Percentiles rank a stretch among this genome's conserved stretches.
Conservation (phyloP, 2,797 vertebrate species). For the Coilia nasus region DNA sequence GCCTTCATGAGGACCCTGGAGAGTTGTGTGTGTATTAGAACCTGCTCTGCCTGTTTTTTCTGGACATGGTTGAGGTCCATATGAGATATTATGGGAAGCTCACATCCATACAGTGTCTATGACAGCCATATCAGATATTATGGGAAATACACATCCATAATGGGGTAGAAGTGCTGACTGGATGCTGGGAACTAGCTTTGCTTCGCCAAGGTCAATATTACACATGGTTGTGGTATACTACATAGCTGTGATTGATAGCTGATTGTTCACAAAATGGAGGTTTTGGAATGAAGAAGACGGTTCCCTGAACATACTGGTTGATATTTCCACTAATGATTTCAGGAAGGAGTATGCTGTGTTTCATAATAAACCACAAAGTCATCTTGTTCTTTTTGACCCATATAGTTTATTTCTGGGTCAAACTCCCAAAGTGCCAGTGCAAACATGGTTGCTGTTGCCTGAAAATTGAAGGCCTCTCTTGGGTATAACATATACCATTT, state of each 20-base stretch:
- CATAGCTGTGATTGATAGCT: neutral
- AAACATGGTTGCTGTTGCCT: neutral
- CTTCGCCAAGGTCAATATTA: neutral
- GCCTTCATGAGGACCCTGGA: neutral
- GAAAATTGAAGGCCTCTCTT: neutral
- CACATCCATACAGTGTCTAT: neutral
- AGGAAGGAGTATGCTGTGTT: neutral
- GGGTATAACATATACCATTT: neutral
- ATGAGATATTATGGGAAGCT: neutral
- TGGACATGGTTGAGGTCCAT: neutral
- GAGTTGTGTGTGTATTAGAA: no score
- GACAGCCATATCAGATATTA: neutral
- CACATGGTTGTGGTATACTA: neutral
- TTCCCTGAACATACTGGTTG: neutral
- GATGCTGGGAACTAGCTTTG: neutral
- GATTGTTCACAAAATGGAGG: neutral
- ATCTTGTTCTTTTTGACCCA: neutral
- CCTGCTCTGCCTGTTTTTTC: neutral
- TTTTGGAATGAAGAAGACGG: neutral
- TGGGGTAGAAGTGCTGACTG: neutral
- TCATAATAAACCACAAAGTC: constrained; percentile 11
- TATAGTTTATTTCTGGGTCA: neutral
- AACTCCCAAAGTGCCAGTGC: neutral
- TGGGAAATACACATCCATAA: neutral
- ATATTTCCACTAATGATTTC: neutral